A percentile compares a stretch with the other conserved stretches of the same genome.
These are phyloP conservation scores for Campoplex nolae DNA, from an alignment of 2,888 invertebrate genomes.

Conservation along the genomic window DNA sequence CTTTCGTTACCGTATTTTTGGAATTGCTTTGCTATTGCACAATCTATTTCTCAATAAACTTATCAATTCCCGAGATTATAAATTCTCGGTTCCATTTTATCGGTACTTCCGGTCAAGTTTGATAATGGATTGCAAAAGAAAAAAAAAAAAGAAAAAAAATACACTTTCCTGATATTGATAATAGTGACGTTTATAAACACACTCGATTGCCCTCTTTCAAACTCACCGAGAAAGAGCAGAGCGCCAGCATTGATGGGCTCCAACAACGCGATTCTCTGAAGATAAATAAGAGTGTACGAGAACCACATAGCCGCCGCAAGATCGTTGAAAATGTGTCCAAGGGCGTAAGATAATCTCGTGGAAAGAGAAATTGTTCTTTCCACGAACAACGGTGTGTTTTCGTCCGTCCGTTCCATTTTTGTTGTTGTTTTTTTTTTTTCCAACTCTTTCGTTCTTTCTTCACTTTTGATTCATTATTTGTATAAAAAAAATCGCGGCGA, in stretches of 20 bases:
- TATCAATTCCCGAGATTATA: neutral
- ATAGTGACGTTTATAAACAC: neutral
- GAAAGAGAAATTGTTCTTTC: constrained; percentile 74
- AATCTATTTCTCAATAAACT: neutral
- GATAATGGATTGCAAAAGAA: neutral
- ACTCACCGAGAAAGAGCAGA: constrained; percentile 80
- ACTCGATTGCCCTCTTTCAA: neutral
- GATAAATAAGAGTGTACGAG: constrained; percentile 84
- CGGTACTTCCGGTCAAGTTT: neutral
- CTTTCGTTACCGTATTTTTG: neutral
- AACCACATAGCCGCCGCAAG: constrained; percentile 85
- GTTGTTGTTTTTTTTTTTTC: too few species aligned
- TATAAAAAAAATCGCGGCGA: neutral
- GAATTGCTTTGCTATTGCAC: neutral
- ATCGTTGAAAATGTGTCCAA: constrained; percentile 85
- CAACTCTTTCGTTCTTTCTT: neutral
- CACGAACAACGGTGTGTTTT: constrained; percentile 74
- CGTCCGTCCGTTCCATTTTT: constrained; percentile 69
- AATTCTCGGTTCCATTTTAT: neutral
- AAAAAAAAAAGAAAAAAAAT: neutral
- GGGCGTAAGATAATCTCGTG: constrained; percentile 81
- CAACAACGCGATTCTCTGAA: constrained; percentile 81
- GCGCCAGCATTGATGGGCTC: constrained; percentile 81
- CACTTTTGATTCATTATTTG: neutral
- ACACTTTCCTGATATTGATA: neutral